Conservation (phyloP, 1,140 invertebrate species). For the Drosophila paulistorum region DNA sequence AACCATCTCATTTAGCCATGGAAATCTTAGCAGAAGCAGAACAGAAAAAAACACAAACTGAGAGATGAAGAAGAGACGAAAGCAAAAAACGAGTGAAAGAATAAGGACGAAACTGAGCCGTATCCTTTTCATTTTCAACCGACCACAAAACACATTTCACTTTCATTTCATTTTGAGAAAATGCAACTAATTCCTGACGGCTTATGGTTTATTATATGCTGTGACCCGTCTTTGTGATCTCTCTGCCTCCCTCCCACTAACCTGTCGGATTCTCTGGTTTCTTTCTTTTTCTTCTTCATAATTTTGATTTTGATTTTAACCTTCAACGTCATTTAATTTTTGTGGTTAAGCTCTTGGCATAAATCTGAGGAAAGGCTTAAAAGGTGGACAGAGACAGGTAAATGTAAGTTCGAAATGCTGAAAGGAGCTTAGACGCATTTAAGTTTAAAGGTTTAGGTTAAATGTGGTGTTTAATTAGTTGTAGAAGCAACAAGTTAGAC, state of each 20-base stretch:
- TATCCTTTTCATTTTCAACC: conserved; percentile 77
- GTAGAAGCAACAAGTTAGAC: conserved; percentile 43
- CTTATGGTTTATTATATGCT: conserved; percentile 73
- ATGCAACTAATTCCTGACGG: conserved; percentile 80
- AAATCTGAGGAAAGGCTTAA: conserved; percentile 46
- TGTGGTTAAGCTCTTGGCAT: conserved; percentile 48
- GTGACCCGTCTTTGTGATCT: conserved; percentile 12
- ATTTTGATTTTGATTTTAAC: conserved; percentile 70
- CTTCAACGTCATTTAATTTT: conserved; percentile 77
- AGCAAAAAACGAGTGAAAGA: not conserved
- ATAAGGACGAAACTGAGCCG: conserved; percentile 51
- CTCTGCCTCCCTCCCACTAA: not conserved
- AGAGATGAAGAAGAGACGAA: conserved; percentile 12
- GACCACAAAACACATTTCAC: conserved; percentile 76
- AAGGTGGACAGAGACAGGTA: conserved; percentile 20
- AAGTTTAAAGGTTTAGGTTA: conserved; percentile 21
- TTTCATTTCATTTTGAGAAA: conserved; percentile 76
- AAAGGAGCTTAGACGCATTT: conserved; percentile 26
- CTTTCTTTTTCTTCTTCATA: conserved; percentile 38
- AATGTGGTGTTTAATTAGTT: conserved; percentile 46
- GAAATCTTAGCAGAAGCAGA: conserved; percentile 62
- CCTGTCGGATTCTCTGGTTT: not conserved
- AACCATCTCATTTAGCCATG: conserved; percentile 80
- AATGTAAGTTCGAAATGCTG: conserved; percentile 19
- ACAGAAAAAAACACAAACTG: conserved; percentile 9